Evolutionary conservation across 1,140 invertebrate species (phyloP).

Genomic region (Asobara japonica): DNA sequence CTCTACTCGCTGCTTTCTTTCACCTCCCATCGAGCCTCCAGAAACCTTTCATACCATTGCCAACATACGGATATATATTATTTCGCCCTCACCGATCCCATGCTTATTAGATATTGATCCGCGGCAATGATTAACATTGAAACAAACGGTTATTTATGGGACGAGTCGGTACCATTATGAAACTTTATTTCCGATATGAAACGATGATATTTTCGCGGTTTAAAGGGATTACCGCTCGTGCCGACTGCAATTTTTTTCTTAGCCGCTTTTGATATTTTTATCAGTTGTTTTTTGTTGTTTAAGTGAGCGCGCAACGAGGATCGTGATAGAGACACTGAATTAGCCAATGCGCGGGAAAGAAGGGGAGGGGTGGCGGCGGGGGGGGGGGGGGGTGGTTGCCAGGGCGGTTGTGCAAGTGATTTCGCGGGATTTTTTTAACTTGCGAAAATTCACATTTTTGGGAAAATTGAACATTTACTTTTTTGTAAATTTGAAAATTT

Average conservation of each 20-base stretch:
- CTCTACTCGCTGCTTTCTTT: slow-evolving; percentile 1
- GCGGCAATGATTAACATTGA: slow-evolving; percentile 61
- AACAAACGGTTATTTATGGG: slow-evolving; percentile 65
- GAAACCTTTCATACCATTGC: background rate
- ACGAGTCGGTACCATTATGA: slow-evolving; percentile 29
- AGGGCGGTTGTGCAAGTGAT: too few relatives aligned
- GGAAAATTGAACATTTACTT: too few relatives aligned
- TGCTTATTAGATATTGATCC: slow-evolving; percentile 64
- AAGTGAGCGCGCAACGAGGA: background rate
- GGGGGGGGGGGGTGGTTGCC: too few relatives aligned
- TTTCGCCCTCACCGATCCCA: slow-evolving; percentile 50
- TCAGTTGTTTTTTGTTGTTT: background rate
- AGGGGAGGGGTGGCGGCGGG: too few relatives aligned
- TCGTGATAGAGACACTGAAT: background rate
- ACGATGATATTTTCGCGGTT: slow-evolving; percentile 1
- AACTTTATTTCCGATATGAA: background rate
- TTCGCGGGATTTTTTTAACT: too few relatives aligned
- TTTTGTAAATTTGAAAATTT: too few relatives aligned
- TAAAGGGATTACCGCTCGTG: slow-evolving; percentile 6
- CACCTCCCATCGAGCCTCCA: background rate
- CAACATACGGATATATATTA: slow-evolving; percentile 1
- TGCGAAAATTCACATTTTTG: too few relatives aligned
- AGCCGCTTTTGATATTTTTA: too few relatives aligned
- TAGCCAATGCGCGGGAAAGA: background rate
- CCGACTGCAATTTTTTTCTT: background rate